Conservation (phyloP, 2,888 invertebrate genomes). For the Drosophila affinis region DNA sequence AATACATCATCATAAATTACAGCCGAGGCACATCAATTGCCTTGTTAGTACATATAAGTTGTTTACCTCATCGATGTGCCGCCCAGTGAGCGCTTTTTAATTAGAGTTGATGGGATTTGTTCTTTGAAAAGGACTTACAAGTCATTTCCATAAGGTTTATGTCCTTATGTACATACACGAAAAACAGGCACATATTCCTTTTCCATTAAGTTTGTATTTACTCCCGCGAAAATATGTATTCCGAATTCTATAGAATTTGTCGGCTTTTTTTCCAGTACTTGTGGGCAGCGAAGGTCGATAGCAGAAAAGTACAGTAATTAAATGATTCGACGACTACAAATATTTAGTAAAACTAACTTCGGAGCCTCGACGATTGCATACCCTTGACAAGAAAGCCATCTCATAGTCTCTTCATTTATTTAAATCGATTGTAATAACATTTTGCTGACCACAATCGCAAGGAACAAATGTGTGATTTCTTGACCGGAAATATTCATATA, state of each 20-base stretch:
- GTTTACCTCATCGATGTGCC: constrained; percentile 1
- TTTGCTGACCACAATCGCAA: too few relatives aligned
- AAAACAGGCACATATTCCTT: too few relatives aligned
- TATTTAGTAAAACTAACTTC: background rate
- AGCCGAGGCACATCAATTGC: constrained; percentile 22
- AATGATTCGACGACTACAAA: background rate
- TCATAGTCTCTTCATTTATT: too few relatives aligned
- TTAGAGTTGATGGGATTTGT: constrained; percentile 14
- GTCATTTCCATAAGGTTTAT: background rate
- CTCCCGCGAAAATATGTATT: background rate
- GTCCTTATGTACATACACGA: too few relatives aligned
- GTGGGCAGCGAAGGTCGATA: background rate
- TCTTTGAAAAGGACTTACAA: constrained; percentile 11
- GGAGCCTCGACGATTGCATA: too few relatives aligned
- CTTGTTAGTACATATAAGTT: constrained; percentile 10
- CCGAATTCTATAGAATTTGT: background rate
- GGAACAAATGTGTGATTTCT: too few relatives aligned
- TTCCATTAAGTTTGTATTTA: background rate
- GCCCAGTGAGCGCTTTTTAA: constrained; percentile 15
- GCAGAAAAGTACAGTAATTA: background rate
- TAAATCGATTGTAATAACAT: too few relatives aligned
- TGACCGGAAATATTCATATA: too few relatives aligned
- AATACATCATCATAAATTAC: constrained; percentile 16
- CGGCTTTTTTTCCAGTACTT: background rate
- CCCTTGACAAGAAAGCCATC: too few relatives aligned